Evolutionary conservation across 2,888 invertebrate species (phyloP).

Genomic region (Microplitis deprimator): DNA sequence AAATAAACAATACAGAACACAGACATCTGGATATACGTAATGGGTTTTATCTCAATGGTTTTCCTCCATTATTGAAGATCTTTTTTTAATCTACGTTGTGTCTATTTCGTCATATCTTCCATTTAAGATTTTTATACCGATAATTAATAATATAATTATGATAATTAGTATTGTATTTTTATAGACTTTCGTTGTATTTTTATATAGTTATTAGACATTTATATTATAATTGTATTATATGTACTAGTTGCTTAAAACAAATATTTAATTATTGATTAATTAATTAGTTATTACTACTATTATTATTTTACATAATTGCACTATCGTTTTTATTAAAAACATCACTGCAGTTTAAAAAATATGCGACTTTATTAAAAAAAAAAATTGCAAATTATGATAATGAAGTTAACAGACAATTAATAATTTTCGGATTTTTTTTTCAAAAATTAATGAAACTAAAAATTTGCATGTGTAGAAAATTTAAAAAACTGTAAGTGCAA

Average conservation of each 20-base stretch:
- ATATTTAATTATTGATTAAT: conserved; percentile 32
- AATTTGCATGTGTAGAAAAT: too few relatives aligned
- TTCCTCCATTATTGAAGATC: neutral
- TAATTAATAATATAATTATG: conserved; percentile 65
- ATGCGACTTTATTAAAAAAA: neutral
- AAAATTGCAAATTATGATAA: neutral
- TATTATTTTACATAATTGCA: conserved; percentile 33
- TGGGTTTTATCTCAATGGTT: neutral
- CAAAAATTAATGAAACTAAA: too few relatives aligned
- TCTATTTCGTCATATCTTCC: conserved; percentile 47
- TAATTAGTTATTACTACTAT: conserved; percentile 2
- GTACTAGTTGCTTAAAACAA: conserved; percentile 48
- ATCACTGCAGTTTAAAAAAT: conserved; percentile 77
- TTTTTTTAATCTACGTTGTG: conserved; percentile 5
- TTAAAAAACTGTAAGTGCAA: too few relatives aligned
- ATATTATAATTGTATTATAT: conserved; percentile 49
- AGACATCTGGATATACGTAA: conserved; percentile 33
- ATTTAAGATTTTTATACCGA: conserved; percentile 65
- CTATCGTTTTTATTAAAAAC: conserved; percentile 80
- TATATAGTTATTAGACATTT: conserved; percentile 61
- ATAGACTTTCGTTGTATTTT: conserved; percentile 64
- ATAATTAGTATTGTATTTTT: conserved; percentile 67
- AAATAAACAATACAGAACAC: conserved; percentile 36
- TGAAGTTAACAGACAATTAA: too few relatives aligned
- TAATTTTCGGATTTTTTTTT: neutral